A percentile compares a stretch with the other conserved stretches of the same genome.
Conservation (phyloP, 2,797 vertebrate species). For the Eleutherodactylus coqui region DNA sequence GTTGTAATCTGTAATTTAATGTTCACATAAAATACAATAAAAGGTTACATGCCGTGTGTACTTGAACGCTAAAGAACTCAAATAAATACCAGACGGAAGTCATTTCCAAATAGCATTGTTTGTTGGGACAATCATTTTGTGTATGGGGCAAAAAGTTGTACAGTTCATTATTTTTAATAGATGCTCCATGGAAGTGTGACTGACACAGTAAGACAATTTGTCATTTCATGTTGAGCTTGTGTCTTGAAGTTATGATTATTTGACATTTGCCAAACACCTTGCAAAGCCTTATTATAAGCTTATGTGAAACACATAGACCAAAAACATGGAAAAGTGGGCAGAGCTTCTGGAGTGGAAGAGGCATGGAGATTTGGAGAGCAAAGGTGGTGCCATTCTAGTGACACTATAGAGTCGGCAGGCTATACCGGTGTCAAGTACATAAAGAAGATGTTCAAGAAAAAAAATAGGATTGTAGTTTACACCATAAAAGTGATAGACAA, state of each 20-base stretch:
- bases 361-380: too few relatives aligned
- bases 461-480: too few relatives aligned
- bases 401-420: too few relatives aligned
- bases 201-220: slow-evolving; percentile 43
- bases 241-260: slow-evolving; percentile 45
- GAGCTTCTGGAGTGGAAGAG: too few relatives aligned
- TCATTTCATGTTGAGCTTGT: slow-evolving; percentile 7
- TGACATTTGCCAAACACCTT: slow-evolving; percentile 48
- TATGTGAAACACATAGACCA: too few relatives aligned
- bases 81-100: slow-evolving; percentile 1
- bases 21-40: slow-evolving; percentile 19
- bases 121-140: slow-evolving; percentile 17
- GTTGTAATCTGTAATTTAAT: slow-evolving; percentile 25
- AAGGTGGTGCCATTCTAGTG: too few relatives aligned
- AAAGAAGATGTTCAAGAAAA: too few relatives aligned
- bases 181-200: slow-evolving; percentile 29
- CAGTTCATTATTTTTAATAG: slow-evolving; percentile 32
- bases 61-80: background rate
- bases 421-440: too few relatives aligned
- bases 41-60: background rate
- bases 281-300: slow-evolving; percentile 26
- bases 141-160: background rate
- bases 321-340: too few relatives aligned
- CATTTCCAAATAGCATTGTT: background rate
- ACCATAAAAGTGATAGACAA: too few relatives aligned